These are phyloP conservation scores for Trachelus stipa DNA, from an alignment of 2,888 invertebrate species.

Conservation along the genomic window DNA sequence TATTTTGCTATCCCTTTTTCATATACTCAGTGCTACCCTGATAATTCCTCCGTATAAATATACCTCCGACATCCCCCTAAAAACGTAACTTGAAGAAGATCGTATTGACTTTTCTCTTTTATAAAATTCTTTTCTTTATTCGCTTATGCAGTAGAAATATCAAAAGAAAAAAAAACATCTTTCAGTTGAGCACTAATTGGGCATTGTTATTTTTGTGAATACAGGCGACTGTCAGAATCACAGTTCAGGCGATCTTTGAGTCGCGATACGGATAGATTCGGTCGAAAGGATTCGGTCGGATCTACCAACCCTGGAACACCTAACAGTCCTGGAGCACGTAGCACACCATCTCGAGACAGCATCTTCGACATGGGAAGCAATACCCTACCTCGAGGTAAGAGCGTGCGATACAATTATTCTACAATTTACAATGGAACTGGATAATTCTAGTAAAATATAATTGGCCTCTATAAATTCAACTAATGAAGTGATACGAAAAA, in stretches of 20 bases:
- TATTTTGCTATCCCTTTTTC: background rate
- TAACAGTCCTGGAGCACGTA: constrained; percentile 49
- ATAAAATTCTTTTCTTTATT: background rate
- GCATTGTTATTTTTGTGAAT: constrained; percentile 13
- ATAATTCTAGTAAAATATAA: constrained; percentile 17
- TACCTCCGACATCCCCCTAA: background rate
- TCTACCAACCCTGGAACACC: constrained; percentile 48
- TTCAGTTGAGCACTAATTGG: background rate
- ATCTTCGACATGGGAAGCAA: constrained; percentile 60
- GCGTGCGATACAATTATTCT: constrained; percentile 36
- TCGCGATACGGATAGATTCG: constrained; percentile 57
- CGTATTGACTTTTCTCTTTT: background rate
- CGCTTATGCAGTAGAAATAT: background rate
- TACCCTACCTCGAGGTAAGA: constrained; percentile 63
- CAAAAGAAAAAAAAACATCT: background rate
- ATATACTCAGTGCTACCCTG: background rate
- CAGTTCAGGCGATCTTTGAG: constrained; percentile 58
- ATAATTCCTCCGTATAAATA: background rate
- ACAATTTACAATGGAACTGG: constrained; percentile 45
- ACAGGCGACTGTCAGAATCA: constrained; percentile 59
- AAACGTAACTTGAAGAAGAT: background rate
- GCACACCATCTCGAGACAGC: constrained; percentile 53
- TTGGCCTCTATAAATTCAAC: background rate
- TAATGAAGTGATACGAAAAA: constrained; percentile 8
- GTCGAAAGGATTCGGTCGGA: constrained; percentile 50